phyloP scores from a whole-genome alignment of 1,140 invertebrate species.

The Bombus impatiens region DNA sequence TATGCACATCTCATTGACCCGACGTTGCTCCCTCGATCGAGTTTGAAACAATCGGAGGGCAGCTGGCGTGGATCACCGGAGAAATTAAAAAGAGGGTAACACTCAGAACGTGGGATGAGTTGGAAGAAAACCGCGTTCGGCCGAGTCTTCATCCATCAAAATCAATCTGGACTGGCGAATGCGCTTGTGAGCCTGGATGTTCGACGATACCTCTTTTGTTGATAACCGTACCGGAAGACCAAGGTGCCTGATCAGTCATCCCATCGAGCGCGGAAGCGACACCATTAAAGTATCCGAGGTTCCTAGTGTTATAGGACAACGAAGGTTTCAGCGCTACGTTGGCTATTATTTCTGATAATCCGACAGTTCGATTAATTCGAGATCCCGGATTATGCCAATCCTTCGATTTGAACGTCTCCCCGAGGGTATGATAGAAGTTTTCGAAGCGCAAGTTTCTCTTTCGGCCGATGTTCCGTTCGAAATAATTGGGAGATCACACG shows the following conservation, averaged over 20 bases:
- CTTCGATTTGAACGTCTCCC: background rate
- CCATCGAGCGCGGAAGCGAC: background rate
- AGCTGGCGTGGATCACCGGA: constrained; percentile 25
- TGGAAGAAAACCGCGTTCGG: constrained; percentile 20
- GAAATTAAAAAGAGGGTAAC: constrained; percentile 1
- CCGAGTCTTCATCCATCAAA: constrained; percentile 73
- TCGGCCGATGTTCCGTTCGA: background rate
- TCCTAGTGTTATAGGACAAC: background rate
- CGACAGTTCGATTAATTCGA: constrained; percentile 60
- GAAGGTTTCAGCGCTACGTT: background rate
- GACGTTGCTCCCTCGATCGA: background rate
- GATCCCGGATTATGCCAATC: constrained; percentile 59
- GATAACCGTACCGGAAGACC: background rate
- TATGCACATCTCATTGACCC: constrained; percentile 35
- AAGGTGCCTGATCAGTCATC: background rate
- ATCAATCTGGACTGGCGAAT: constrained; percentile 66
- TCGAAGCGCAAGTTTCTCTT: background rate
- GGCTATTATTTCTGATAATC: constrained; percentile 62
- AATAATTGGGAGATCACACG: background rate
- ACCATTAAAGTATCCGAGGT: background rate
- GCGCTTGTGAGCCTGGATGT: constrained; percentile 48
- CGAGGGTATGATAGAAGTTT: no score
- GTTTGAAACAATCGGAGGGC: background rate
- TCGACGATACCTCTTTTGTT: background rate
- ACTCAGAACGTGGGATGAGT: no score